These are phyloP conservation scores for Clytia hemisphaerica DNA, from an alignment of 30 jellyfish, hydroid and myxozoan genomes.

Conservation along the genomic window DNA sequence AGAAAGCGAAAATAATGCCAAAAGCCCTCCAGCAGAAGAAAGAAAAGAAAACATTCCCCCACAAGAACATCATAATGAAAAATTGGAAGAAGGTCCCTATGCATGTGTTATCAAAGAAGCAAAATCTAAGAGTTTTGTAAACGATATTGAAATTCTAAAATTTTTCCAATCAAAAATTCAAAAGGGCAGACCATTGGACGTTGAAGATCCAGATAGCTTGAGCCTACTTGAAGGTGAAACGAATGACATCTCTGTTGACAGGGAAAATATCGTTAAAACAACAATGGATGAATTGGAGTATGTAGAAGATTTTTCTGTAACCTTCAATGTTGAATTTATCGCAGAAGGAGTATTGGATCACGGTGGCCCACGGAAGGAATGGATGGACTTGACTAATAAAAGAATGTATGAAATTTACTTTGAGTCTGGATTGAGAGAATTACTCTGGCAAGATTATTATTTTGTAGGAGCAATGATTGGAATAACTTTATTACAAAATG, in stretches of 20 bases:
- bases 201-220: neutral
- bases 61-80: neutral
- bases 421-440: conserved; percentile 27
- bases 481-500: conserved; percentile 21
- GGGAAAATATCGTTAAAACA: conserved; percentile 1
- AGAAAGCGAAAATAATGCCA: neutral
- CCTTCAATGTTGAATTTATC: conserved; percentile 23
- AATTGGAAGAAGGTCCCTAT: neutral
- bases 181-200: conserved; percentile 16
- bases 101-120: neutral
- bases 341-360: conserved; percentile 22
- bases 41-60: neutral
- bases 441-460: conserved; percentile 10
- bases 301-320: conserved; percentile 8
- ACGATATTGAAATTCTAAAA: conserved; percentile 10
- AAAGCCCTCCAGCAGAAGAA: neutral
- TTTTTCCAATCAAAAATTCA: conserved; percentile 5
- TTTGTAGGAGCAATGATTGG: conserved; percentile 17
- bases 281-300: conserved; percentile 22
- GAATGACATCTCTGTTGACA: conserved; percentile 20
- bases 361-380: conserved; percentile 32
- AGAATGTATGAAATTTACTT: conserved; percentile 20
- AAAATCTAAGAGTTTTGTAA: neutral
- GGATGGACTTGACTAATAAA: neutral
- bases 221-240: conserved; percentile 33